These are phyloP conservation scores for Ahaetulla prasina DNA, from an alignment of 2,113 vertebrate species.

Conservation along the genomic window DNA sequence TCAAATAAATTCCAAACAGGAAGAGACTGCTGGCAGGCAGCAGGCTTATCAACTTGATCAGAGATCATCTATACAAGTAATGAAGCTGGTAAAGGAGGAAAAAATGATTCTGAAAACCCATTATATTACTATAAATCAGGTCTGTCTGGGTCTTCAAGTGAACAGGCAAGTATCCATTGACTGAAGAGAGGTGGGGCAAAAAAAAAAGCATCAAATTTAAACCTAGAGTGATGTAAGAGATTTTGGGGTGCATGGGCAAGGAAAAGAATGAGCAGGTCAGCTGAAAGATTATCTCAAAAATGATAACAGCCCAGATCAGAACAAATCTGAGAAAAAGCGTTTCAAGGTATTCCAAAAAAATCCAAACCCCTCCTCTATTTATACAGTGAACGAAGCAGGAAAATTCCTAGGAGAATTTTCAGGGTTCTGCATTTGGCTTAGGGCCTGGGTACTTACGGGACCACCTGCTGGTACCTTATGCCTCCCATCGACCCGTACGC, in stretches of 20 bases:
- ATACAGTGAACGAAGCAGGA: background rate
- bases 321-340: background rate
- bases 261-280: background rate
- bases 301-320: background rate
- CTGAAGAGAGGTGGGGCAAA: background rate
- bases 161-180: background rate
- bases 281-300: background rate
- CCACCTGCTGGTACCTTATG: too few species aligned
- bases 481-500: too few species aligned
- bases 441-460: too few species aligned
- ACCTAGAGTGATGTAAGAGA: background rate
- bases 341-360: background rate
- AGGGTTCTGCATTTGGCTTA: background rate
- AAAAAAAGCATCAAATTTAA: background rate
- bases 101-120: background rate
- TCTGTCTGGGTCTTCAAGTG: background rate
- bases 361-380: background rate
- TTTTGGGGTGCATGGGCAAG: background rate
- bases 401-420: background rate
- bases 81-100: background rate
- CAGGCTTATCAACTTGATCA: background rate
- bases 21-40: background rate
- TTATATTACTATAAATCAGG: background rate
- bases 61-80: background rate
- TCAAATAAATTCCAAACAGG: background rate